Evolutionary conservation across 2,113 vertebrate genomes (phyloP).

Genomic region (Gallinago media): DNA sequence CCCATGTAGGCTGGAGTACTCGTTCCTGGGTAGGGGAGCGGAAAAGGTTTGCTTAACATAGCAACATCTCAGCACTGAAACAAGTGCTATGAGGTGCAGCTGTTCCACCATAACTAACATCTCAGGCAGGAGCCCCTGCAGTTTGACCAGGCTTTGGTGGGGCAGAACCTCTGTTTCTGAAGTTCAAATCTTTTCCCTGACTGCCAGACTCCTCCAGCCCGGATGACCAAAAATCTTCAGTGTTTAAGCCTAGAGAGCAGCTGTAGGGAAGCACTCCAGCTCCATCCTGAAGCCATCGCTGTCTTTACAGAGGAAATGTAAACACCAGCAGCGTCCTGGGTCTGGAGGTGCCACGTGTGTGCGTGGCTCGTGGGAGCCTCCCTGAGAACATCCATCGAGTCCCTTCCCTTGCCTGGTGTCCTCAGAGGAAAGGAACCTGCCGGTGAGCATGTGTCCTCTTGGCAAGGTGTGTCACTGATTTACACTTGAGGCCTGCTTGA

Average conservation of each 20-base stretch:
- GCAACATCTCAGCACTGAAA: neutral
- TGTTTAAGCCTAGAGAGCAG: slow-evolving; percentile 34
- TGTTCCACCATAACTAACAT: neutral
- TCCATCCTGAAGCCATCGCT: slow-evolving; percentile 45
- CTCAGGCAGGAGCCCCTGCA: neutral
- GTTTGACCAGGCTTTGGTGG: neutral
- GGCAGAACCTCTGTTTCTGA: neutral
- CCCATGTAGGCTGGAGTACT: neutral
- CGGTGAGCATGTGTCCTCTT: neutral
- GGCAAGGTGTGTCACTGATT: slow-evolving; percentile 61
- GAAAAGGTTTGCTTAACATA: neutral
- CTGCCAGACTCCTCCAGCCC: neutral
- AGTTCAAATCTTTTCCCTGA: neutral
- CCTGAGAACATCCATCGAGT: neutral
- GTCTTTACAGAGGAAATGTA: slow-evolving; percentile 43
- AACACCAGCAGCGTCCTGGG: slow-evolving; percentile 1
- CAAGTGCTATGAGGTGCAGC: neutral
- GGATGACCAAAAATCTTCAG: neutral
- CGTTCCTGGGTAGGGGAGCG: neutral
- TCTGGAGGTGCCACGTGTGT: neutral
- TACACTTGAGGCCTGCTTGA: slow-evolving; percentile 51
- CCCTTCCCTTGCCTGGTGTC: neutral
- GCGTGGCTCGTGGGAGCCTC: neutral
- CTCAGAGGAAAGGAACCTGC: neutral
- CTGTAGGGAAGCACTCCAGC: slow-evolving; percentile 46